A percentile compares a stretch with the other conserved stretches of the same genome.
Conservation (phyloP, 2,113 vertebrate genomes). For the Limnothrissa miodon region DNA sequence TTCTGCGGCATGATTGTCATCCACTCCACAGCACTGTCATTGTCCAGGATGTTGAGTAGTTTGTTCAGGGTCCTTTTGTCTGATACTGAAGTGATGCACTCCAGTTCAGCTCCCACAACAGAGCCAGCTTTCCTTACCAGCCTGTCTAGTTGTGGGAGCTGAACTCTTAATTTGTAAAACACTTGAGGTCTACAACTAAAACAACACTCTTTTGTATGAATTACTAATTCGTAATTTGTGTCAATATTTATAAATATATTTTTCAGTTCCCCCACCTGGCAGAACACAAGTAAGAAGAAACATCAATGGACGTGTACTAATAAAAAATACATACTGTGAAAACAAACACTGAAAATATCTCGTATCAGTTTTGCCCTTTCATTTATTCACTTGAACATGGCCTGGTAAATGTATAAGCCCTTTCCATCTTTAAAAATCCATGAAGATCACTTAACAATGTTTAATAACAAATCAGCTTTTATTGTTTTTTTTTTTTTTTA, state of each 20-base stretch:
- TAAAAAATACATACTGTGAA: background rate
- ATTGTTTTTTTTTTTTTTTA: background rate
- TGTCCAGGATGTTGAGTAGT: too few relatives aligned
- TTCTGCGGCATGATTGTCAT: too few relatives aligned
- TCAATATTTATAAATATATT: slow-evolving; percentile 23
- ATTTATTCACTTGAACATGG: background rate
- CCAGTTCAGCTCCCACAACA: too few relatives aligned
- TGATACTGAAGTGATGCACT: too few relatives aligned
- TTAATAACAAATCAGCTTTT: background rate
- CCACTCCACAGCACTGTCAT: too few relatives aligned
- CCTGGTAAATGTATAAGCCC: background rate
- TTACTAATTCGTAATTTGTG: background rate
- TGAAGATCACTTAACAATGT: background rate
- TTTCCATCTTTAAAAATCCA: background rate
- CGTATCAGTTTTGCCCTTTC: background rate
- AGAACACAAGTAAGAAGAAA: slow-evolving; percentile 52
- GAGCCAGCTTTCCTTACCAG: too few relatives aligned
- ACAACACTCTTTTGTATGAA: background rate
- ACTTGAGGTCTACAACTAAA: too few relatives aligned
- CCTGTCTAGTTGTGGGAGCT: too few relatives aligned
- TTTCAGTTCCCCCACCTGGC: slow-evolving; percentile 66
- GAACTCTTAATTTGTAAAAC: too few relatives aligned
- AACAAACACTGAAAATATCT: background rate
- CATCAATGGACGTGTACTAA: background rate
- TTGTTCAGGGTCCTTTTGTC: too few relatives aligned